Evolutionary conservation across 2,888 invertebrate genomes (phyloP).

Genomic region (Anthrax anthrax): DNA sequence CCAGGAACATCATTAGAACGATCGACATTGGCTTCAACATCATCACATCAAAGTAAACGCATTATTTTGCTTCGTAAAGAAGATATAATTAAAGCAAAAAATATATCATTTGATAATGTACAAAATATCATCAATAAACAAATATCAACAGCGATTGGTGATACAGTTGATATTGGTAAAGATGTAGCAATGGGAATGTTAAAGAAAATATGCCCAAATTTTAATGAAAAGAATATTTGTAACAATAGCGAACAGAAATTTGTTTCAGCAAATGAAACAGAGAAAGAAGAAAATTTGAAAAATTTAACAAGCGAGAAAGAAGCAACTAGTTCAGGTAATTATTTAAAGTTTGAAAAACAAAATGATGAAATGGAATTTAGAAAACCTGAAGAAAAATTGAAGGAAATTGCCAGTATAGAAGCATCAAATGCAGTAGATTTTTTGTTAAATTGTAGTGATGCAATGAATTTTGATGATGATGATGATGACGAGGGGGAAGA

Average conservation of each 20-base stretch:
- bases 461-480: neutral
- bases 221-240: neutral
- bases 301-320: no score
- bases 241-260: no score
- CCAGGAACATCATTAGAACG: no score
- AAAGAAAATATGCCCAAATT: neutral
- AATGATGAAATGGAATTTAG: no score
- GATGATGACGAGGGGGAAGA: neutral
- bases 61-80: neutral
- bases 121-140: neutral
- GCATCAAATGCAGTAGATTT: neutral
- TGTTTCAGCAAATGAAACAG: no score
- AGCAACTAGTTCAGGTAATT: no score
- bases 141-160: neutral
- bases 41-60: neutral
- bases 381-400: no score
- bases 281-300: no score
- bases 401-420: neutral
- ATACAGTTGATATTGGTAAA: neutral
- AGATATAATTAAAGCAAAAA: neutral
- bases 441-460: neutral
- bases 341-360: no score
- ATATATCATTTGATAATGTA: neutral
- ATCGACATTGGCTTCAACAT: no score
- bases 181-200: neutral